phyloP scores from a whole-genome alignment of 2,888 invertebrate genomes.

The Apodemia hepburni region DNA sequence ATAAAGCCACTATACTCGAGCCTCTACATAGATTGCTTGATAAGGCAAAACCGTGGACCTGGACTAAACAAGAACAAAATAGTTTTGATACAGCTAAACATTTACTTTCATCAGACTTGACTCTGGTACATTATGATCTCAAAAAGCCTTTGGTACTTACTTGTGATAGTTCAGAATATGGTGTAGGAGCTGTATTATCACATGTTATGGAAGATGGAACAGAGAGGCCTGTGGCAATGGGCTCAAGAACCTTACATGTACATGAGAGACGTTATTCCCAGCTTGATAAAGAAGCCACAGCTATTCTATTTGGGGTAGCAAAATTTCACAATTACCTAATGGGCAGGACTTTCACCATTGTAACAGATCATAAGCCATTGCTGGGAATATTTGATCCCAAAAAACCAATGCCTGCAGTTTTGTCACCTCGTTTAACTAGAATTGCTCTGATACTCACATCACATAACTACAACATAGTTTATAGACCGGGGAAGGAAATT shows the following conservation, averaged over 20 bases:
- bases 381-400: constrained; percentile 6
- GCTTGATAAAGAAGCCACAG: constrained; percentile 28
- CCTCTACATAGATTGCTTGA: constrained; percentile 16
- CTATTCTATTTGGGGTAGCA: constrained; percentile 22
- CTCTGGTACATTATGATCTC: constrained; percentile 9
- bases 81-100: background rate
- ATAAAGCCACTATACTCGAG: constrained; percentile 18
- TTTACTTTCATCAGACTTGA: constrained; percentile 4
- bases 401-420: constrained; percentile 3
- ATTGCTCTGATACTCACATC: constrained; percentile 3
- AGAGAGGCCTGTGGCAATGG: constrained; percentile 25
- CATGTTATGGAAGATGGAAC: constrained; percentile 10
- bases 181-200: constrained; percentile 1
- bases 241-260: constrained; percentile 24
- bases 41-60: background rate
- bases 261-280: constrained; percentile 26
- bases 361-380: constrained; percentile 12
- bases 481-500: constrained; percentile 9
- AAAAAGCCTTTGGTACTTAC: constrained; percentile 4
- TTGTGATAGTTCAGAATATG: constrained; percentile 9
- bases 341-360: constrained; percentile 1
- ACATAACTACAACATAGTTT: constrained; percentile 2
- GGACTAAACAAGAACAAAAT: background rate
- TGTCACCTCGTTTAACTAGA: constrained; percentile 8
- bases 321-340: constrained; percentile 10